phyloP scores from a whole-genome alignment of 2,888 invertebrate species.

The Miltochrista miniata region DNA sequence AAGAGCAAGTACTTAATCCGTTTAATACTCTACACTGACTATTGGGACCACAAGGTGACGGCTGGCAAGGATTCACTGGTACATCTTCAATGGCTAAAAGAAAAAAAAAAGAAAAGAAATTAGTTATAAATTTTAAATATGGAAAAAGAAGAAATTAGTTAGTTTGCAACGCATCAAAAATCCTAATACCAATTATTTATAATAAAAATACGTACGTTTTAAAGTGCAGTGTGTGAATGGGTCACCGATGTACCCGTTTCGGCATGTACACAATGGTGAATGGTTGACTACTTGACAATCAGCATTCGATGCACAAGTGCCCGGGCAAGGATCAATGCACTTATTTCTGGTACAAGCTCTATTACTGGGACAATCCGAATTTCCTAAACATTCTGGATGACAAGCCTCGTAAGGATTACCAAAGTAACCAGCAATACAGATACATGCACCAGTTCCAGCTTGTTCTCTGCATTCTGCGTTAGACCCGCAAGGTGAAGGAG shows the following conservation, averaged over 20 bases:
- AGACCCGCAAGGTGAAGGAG: constrained; percentile 85
- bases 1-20: constrained; percentile 87
- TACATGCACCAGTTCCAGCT: constrained; percentile 85
- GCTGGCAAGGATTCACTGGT: constrained; percentile 79
- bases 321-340: constrained; percentile 91
- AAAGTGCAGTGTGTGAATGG: constrained; percentile 85
- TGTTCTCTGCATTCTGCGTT: constrained; percentile 86
- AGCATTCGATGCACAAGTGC: constrained; percentile 89
- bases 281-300: constrained; percentile 90
- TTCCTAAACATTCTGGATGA: constrained; percentile 88
- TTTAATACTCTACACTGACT: constrained; percentile 84
- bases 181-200: too few relatives aligned
- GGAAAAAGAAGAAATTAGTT: too few relatives aligned
- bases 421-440: constrained; percentile 87
- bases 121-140: constrained; percentile 8
- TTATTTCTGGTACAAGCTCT: constrained; percentile 88
- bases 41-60: constrained; percentile 86
- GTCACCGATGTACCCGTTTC: constrained; percentile 87
- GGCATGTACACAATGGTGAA: constrained; percentile 87
- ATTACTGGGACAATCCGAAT: constrained; percentile 88
- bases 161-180: too few relatives aligned
- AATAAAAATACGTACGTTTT: constrained; percentile 51
- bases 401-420: constrained; percentile 93
- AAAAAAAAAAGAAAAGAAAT: not conserved
- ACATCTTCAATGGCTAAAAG: constrained; percentile 44